Conservation (phyloP, 2,113 vertebrate species). For the Pterocles orientalis region DNA sequence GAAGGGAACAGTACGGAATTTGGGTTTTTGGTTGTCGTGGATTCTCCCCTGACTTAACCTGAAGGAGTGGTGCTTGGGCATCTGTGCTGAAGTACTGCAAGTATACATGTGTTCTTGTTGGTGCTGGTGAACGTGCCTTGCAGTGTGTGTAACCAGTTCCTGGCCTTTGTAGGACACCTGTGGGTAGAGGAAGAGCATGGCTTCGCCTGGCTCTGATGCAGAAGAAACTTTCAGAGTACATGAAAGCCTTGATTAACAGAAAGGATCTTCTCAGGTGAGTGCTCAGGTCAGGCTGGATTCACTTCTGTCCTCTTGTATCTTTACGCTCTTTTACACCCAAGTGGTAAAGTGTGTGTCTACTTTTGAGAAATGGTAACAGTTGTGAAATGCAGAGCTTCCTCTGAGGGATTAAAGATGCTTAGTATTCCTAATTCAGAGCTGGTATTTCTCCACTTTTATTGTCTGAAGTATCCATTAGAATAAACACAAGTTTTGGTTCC, state of each 20-base stretch:
- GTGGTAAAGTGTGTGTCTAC: background rate
- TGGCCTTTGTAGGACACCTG: conserved; percentile 83
- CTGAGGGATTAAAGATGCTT: background rate
- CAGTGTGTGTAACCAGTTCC: background rate
- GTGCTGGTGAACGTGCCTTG: background rate
- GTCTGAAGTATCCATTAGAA: background rate
- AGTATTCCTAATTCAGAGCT: background rate
- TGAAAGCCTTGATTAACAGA: conserved; percentile 98
- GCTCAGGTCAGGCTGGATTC: background rate
- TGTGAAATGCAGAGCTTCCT: background rate
- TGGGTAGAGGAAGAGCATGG: conserved; percentile 97
- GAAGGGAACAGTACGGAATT: background rate
- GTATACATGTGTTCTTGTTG: background rate
- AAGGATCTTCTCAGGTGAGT: conserved; percentile 95
- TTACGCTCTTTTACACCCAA: too few relatives aligned
- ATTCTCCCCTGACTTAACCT: background rate
- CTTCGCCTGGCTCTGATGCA: conserved; percentile 96
- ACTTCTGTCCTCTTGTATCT: background rate
- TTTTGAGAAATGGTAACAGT: background rate
- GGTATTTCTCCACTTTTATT: background rate
- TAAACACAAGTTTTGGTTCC: background rate
- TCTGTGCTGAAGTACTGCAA: background rate
- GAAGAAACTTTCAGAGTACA: conserved; percentile 99
- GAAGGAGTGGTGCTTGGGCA: background rate
- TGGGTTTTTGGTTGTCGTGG: background rate